A percentile compares a stretch with the other conserved stretches of the same genome.
These are phyloP conservation scores for Philaenus spumarius DNA, from an alignment of 1,140 invertebrate genomes.

Conservation along the genomic window DNA sequence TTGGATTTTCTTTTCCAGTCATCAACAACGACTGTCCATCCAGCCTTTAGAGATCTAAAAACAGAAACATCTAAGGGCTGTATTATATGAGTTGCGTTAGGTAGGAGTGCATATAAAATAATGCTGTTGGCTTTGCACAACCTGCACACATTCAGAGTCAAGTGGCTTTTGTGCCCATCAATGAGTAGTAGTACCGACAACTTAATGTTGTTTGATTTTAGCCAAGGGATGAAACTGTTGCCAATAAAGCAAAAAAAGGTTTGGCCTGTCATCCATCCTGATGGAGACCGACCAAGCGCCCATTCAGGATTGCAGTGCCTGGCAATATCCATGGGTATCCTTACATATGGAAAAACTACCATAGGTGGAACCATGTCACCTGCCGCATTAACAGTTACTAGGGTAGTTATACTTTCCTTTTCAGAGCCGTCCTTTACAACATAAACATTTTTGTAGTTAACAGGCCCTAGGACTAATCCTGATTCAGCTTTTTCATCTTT, in stretches of 20 bases:
- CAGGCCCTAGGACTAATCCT: neutral
- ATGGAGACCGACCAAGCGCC: conserved; percentile 26
- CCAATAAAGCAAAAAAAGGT: conserved; percentile 32
- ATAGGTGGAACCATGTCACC: conserved; percentile 2
- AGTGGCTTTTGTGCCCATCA: conserved; percentile 35
- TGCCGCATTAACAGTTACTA: neutral
- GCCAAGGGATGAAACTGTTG: conserved; percentile 31
- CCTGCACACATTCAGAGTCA: conserved; percentile 17
- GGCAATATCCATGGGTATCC: neutral
- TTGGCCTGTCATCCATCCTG: conserved; percentile 33
- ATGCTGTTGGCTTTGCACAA: neutral
- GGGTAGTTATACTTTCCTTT: conserved; percentile 1
- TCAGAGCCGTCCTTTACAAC: conserved; percentile 3
- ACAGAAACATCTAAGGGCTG: too few relatives aligned
- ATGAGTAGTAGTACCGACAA: conserved; percentile 32
- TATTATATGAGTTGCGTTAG: too few relatives aligned
- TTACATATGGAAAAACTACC: conserved; percentile 3
- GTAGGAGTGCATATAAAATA: neutral
- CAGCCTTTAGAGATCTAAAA: too few relatives aligned
- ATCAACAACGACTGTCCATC: too few relatives aligned
- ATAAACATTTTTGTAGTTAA: conserved; percentile 5
- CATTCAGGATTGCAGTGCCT: conserved; percentile 20
- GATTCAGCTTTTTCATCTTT: neutral
- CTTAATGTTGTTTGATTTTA: conserved; percentile 25
- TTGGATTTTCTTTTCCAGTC: too few relatives aligned